A percentile compares a stretch with the other conserved stretches of the same genome.
phyloP scores from a whole-genome alignment of 2,113 vertebrate genomes.

The Passer montanus region DNA sequence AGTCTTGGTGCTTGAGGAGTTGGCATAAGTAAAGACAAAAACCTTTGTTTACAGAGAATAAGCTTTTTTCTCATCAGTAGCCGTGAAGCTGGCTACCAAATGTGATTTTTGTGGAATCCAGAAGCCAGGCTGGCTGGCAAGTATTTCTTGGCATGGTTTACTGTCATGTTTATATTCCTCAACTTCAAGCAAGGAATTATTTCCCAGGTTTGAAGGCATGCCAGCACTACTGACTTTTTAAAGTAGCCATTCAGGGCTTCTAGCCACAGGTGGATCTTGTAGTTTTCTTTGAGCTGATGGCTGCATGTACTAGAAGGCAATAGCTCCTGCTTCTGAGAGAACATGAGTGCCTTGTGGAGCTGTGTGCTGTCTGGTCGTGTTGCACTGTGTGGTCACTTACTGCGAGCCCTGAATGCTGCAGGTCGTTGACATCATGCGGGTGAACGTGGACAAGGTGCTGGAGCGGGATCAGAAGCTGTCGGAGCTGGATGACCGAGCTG shows the following conservation, averaged over 20 bases:
- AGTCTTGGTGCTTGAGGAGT: not conserved
- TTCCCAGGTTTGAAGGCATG: not conserved
- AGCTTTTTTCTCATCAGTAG: not conserved
- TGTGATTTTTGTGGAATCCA: not conserved
- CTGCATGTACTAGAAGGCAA: not conserved
- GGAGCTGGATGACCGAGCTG: conserved; percentile 91
- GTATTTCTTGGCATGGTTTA: not conserved
- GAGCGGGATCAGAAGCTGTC: conserved; percentile 95
- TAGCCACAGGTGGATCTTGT: not conserved
- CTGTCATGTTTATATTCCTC: not conserved
- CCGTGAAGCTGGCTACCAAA: not conserved
- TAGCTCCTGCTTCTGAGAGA: not conserved
- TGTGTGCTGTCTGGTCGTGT: not conserved
- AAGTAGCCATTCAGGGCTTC: not conserved
- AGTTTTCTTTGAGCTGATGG: not conserved
- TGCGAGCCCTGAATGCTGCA: not conserved
- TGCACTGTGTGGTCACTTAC: not conserved
- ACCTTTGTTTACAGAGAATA: not conserved
- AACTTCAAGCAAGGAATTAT: not conserved
- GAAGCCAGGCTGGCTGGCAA: not conserved
- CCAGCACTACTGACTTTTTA: not conserved
- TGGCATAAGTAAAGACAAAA: not conserved
- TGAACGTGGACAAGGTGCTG: conserved; percentile 95
- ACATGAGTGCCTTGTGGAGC: not conserved
- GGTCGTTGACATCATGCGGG: conserved; percentile 98